Evolutionary conservation across 2,888 invertebrate species (phyloP).

Genomic region (Nemapogon koenigi): DNA sequence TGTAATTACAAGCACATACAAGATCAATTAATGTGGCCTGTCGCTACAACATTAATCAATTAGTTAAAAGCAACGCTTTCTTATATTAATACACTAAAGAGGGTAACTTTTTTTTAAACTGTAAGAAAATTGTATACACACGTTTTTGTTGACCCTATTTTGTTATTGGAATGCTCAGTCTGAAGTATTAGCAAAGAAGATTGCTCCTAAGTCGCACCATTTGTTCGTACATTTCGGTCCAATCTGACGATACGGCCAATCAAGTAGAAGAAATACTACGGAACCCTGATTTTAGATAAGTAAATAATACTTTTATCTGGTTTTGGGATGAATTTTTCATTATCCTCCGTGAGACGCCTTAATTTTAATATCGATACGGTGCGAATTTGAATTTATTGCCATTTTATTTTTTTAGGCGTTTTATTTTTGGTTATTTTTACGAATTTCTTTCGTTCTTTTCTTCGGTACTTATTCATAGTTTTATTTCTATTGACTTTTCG

Average conservation of each 20-base stretch:
- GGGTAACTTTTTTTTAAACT: not conserved
- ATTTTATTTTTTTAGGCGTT: not conserved
- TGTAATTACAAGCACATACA: too few relatives aligned
- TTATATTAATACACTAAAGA: too few relatives aligned
- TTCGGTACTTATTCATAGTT: too few relatives aligned
- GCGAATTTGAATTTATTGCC: too few relatives aligned
- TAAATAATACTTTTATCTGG: conserved; percentile 3
- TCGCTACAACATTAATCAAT: too few relatives aligned
- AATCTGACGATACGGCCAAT: conserved; percentile 10
- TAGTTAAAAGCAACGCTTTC: too few relatives aligned
- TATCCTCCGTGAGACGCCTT: not conserved
- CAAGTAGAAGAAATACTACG: conserved; percentile 3
- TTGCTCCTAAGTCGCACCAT: conserved; percentile 44
- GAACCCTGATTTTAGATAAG: conserved; percentile 6
- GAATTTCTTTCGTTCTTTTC: too few relatives aligned
- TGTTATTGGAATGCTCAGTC: conserved; percentile 13
- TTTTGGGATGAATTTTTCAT: conserved; percentile 7
- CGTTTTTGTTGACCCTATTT: conserved; percentile 26
- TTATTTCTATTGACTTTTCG: too few relatives aligned
- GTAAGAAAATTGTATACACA: not conserved
- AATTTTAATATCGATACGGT: conserved; percentile 2
- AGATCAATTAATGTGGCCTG: too few relatives aligned
- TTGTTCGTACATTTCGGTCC: conserved; percentile 27
- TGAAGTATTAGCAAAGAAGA: conserved; percentile 52
- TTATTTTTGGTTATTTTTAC: conserved; percentile 1